A percentile compares a stretch with the other conserved stretches of the same genome.
phyloP scores from a whole-genome alignment of 2,113 vertebrate species.

The Rhea americana region DNA sequence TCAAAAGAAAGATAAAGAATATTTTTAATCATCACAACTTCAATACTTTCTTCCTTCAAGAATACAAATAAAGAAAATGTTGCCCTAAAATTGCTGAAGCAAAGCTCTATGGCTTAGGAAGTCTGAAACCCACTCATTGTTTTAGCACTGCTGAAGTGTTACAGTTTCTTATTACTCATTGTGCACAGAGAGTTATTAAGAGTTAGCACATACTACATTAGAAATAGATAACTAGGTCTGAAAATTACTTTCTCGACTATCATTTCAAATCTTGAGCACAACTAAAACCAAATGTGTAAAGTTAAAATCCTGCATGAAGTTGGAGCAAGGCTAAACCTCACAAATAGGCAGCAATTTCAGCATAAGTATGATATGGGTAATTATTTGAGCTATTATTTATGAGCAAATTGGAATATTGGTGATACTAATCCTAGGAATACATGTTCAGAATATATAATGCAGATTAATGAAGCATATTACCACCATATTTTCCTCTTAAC shows the following conservation, averaged over 20 bases:
- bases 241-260: not conserved
- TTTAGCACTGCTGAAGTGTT: not conserved
- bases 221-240: not conserved
- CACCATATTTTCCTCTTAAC: not conserved
- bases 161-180: not conserved
- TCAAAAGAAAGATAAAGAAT: not conserved
- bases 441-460: not conserved
- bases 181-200: not conserved
- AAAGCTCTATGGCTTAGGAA: not conserved
- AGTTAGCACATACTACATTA: not conserved
- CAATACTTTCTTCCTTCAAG: not conserved
- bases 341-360: not conserved
- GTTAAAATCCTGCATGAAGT: not conserved
- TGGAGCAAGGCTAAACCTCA: not conserved
- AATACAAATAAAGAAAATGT: not conserved
- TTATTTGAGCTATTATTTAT: not conserved
- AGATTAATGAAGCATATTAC: not conserved
- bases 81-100: not conserved
- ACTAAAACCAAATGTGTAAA: not conserved
- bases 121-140: not conserved
- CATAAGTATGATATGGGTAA: not conserved
- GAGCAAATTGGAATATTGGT: not conserved
- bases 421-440: not conserved
- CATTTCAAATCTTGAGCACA: not conserved
- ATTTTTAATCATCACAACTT: not conserved